Evolutionary conservation across 2,888 invertebrate genomes (phyloP).

Genomic region (Leptarthrus brevirostris): DNA sequence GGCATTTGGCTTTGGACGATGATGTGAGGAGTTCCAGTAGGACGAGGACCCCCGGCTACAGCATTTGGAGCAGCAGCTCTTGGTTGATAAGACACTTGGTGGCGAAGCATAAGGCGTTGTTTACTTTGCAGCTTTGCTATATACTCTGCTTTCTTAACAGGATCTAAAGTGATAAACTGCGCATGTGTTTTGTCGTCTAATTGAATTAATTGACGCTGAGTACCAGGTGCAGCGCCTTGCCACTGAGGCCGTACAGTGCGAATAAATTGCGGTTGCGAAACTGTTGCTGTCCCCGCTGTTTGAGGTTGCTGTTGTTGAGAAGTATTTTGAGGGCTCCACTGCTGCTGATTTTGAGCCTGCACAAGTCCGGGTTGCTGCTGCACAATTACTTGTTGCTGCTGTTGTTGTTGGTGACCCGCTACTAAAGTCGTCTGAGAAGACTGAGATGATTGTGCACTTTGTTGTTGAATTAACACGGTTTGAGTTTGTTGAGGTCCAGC

Average conservation of each 20-base stretch:
- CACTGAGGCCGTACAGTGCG: slow-evolving; percentile 59
- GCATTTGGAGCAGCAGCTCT: slow-evolving; percentile 64
- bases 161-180: slow-evolving; percentile 83
- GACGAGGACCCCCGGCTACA: slow-evolving; percentile 66
- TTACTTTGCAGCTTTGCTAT: slow-evolving; percentile 79
- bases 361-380: slow-evolving; percentile 55
- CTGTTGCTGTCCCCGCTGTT: slow-evolving; percentile 57
- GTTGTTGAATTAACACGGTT: slow-evolving; percentile 65
- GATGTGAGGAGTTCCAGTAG: slow-evolving; percentile 72
- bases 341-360: slow-evolving; percentile 69
- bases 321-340: slow-evolving; percentile 70
- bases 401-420: slow-evolving; percentile 70
- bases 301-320: slow-evolving; percentile 64
- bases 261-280: slow-evolving; percentile 57
- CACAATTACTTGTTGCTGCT: slow-evolving; percentile 64
- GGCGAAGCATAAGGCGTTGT: slow-evolving; percentile 71
- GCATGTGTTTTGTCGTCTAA: slow-evolving; percentile 86
- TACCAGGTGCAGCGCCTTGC: slow-evolving; percentile 60
- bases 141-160: slow-evolving; percentile 82
- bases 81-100: slow-evolving; percentile 68
- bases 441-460: slow-evolving; percentile 56
- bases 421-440: slow-evolving; percentile 61
- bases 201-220: slow-evolving; percentile 79
- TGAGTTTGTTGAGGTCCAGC: slow-evolving; percentile 64
- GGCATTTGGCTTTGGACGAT: slow-evolving; percentile 78